Conservation (phyloP, 2,888 invertebrate genomes). For the Agrypnus murinus region DNA sequence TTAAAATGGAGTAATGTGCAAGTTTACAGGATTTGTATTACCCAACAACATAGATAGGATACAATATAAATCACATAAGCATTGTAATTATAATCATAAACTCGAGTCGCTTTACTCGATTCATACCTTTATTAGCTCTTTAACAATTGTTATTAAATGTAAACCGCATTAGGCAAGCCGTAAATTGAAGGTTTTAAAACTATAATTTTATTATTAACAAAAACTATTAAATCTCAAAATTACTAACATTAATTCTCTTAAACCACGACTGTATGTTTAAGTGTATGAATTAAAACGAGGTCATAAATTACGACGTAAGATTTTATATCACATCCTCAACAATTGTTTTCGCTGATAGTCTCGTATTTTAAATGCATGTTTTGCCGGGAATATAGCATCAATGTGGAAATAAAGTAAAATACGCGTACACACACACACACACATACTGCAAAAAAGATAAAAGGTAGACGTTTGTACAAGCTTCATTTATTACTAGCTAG, state of each 20-base stretch:
- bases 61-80: constrained; percentile 31
- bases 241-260: constrained; percentile 46
- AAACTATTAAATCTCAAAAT: constrained; percentile 48
- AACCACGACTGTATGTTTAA: constrained; percentile 44
- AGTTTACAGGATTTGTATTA: constrained; percentile 23
- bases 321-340: constrained; percentile 40
- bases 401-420: constrained; percentile 1
- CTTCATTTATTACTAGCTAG: constrained; percentile 27
- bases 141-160: constrained; percentile 48
- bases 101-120: constrained; percentile 28
- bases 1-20: constrained; percentile 9
- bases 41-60: constrained; percentile 18
- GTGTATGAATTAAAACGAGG: constrained; percentile 41
- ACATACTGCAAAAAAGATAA: constrained; percentile 36
- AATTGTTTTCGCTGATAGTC: constrained; percentile 34
- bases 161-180: constrained; percentile 40
- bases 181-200: constrained; percentile 48
- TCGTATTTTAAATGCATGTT: constrained; percentile 27
- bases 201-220: constrained; percentile 52
- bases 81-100: constrained; percentile 41
- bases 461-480: constrained; percentile 13
- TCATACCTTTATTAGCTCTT: constrained; percentile 44
- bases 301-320: constrained; percentile 37
- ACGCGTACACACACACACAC: constrained; percentile 20
- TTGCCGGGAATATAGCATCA: background rate